Percentiles rank a stretch among this genome's conserved stretches.
Evolutionary conservation across 2,113 vertebrate genomes (phyloP).

Genomic region (Rhombomys opimus): DNA sequence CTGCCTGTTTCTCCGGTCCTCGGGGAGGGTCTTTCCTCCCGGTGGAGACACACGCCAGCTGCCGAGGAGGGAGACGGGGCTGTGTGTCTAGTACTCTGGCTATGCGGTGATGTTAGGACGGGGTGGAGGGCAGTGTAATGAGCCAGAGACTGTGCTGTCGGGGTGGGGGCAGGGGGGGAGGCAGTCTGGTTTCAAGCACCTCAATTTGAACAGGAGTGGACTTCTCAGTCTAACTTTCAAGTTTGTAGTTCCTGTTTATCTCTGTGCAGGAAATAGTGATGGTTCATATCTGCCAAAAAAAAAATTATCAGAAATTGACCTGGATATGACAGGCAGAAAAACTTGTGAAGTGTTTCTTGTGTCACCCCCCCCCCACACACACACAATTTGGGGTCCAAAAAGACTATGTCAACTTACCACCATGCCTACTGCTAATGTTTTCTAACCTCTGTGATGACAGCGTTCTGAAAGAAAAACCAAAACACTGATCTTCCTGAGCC

Average conservation of each 20-base stretch:
- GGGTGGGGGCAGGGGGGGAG: too few relatives aligned
- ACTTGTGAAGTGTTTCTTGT: background rate
- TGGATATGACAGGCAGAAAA: background rate
- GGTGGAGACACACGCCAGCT: background rate
- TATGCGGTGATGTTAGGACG: background rate
- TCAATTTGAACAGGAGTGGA: background rate
- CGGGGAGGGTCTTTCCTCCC: background rate
- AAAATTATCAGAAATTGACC: background rate
- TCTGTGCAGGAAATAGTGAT: background rate
- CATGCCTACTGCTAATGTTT: background rate
- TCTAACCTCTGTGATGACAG: background rate
- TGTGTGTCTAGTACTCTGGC: background rate
- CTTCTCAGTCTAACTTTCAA: constrained; percentile 7
- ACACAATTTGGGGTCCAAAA: background rate
- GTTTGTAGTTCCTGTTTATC: constrained; percentile 38
- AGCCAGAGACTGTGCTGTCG: too few relatives aligned
- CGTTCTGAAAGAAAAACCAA: constrained; percentile 39
- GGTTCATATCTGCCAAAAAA: constrained; percentile 2
- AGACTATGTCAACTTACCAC: background rate
- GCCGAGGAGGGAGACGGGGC: background rate
- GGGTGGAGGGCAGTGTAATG: background rate
- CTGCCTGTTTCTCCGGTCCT: background rate
- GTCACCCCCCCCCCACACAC: background rate
- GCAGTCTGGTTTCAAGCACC: background rate
- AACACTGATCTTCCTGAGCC: constrained; percentile 34